A percentile compares a stretch with the other conserved stretches of the same genome.
These are phyloP conservation scores for Myiozetetes cayanensis DNA, from an alignment of 2,113 vertebrate species.

Conservation along the genomic window DNA sequence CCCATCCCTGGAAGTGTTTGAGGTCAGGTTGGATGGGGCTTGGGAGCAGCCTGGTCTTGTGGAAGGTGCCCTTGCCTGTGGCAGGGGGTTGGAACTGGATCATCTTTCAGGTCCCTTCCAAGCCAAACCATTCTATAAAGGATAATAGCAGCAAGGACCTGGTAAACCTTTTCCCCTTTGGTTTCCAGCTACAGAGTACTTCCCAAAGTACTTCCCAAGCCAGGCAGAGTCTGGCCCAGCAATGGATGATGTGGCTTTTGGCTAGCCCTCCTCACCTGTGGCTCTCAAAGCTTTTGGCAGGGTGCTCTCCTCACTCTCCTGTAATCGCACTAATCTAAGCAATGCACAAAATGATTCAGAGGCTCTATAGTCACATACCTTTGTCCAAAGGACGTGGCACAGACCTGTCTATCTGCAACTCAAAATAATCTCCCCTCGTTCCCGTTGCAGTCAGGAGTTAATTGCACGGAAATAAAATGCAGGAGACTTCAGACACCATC, in stretches of 20 bases:
- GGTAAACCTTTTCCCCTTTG: neutral
- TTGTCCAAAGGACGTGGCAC: neutral
- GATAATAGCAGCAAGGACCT: neutral
- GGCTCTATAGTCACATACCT: neutral
- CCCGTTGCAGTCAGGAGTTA: neutral
- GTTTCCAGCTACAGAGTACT: neutral
- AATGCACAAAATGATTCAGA: neutral
- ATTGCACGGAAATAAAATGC: neutral
- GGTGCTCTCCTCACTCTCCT: neutral
- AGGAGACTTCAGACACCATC: constrained; percentile 4
- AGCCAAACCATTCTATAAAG: neutral
- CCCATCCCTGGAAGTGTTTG: neutral
- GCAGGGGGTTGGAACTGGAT: neutral
- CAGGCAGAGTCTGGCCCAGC: neutral
- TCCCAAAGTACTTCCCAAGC: neutral
- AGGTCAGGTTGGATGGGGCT: neutral
- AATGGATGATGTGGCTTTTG: neutral
- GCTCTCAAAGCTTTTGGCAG: constrained; percentile 35
- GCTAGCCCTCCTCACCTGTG: neutral
- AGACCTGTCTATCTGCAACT: neutral
- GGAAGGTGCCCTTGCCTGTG: neutral
- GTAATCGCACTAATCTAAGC: neutral
- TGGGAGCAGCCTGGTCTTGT: neutral
- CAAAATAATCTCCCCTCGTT: neutral
- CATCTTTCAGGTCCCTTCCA: neutral